Evolutionary conservation across 1,140 invertebrate genomes (phyloP), one percentile per base, ranked within the genome.

Genomic region (Nilaparvata lugens): DNA sequence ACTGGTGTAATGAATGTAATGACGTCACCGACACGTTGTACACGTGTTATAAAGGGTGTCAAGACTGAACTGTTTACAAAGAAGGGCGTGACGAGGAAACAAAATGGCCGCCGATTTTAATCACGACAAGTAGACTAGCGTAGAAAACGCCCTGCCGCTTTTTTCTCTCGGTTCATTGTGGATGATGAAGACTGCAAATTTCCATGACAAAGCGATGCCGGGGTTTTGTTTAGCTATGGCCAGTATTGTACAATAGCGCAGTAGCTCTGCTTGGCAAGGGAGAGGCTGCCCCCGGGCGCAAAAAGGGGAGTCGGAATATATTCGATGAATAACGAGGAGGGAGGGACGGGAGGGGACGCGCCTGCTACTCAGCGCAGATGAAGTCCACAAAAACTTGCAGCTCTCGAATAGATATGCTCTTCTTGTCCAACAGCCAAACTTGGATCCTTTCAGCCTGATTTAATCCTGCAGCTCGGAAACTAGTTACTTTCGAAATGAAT

Each of bases 71-170:
- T 35, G 31, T 35, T 35, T 35, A 35, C 31, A 48, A 48, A 48
- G 45, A 48, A 48, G 21, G 45, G 45, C 45, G 45, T 23, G 45
- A 48, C 45, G 6, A 16, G 16, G 42, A 16, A 16, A 48, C 45
- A 48, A 48, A 48, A 48, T 48, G 45, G 45, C 45, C 11, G 21
- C 45, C 45, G 45, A 23, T 48, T 35, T 48, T 48, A 48, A 48
- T 48, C 45, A 48, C 2, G 45, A 23, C 45, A 48, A 48, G 45
- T 48, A 48, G 45, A 48, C 16, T 5, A 23, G 45, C 31, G 31
- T 35, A 23, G 16, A 48, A 48, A 48, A 23, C 21, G 16, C 45
- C 21, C 45, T 48, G 45, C n/a, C 2, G 31, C 31, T 35, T 35
- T 35, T 35, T 35, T 35, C 7, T 35, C 31, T 35, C 31, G 13